phyloP scores from a whole-genome alignment of 2,888 invertebrate species.

The Bembecia ichneumoniformis region DNA sequence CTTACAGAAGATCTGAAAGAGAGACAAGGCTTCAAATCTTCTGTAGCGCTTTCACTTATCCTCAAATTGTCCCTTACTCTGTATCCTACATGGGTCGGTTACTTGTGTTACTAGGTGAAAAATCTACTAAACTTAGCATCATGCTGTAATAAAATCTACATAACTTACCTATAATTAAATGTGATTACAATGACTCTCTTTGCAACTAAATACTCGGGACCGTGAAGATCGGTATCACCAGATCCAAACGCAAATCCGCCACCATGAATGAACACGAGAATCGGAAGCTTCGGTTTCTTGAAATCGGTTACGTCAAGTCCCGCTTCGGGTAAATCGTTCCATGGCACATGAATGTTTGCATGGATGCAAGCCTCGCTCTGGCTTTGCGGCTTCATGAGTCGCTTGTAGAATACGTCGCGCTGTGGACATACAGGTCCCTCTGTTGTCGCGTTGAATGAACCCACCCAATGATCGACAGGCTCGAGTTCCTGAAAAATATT shows the following conservation, averaged over 20 bases:
- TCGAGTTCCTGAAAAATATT: constrained; percentile 58
- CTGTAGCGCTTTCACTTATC: too few species aligned
- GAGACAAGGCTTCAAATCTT: too few species aligned
- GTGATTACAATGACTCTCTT: constrained; percentile 53
- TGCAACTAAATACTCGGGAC: constrained; percentile 49
- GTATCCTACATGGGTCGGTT: too few species aligned
- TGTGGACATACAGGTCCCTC: constrained; percentile 76
- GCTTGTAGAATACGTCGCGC: constrained; percentile 51
- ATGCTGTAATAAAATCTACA: neutral
- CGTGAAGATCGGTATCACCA: constrained; percentile 47
- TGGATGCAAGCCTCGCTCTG: constrained; percentile 51
- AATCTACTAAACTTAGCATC: too few species aligned
- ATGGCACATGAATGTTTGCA: constrained; percentile 53
- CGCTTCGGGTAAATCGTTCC: constrained; percentile 22
- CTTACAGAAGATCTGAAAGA: too few species aligned
- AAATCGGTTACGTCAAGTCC: constrained; percentile 6
- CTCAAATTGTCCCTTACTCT: too few species aligned
- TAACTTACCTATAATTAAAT: constrained; percentile 54
- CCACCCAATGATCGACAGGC: constrained; percentile 63
- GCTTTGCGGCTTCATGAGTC: constrained; percentile 25
- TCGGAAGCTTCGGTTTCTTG: constrained; percentile 27
- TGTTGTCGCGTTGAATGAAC: constrained; percentile 63
- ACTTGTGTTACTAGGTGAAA: too few species aligned
- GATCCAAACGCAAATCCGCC: constrained; percentile 59
- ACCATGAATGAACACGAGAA: constrained; percentile 57